phyloP scores from a whole-genome alignment of 2,113 vertebrate species.

The Pavo muticus region DNA sequence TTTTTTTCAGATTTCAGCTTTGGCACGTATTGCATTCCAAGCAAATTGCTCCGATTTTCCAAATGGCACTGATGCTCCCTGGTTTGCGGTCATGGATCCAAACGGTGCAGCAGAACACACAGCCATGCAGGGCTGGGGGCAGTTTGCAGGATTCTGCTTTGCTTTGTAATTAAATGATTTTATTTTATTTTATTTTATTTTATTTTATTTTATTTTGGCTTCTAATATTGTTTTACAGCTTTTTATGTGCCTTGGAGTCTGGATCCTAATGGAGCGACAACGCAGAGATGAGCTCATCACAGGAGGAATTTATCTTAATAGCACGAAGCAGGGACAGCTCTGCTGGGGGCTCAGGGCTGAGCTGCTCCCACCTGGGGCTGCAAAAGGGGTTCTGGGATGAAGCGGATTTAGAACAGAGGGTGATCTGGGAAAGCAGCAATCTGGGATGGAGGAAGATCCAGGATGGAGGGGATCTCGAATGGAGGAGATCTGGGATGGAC shows the following conservation, averaged over 20 bases:
- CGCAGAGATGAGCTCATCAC: not conserved
- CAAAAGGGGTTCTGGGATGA: not conserved
- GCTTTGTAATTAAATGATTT: not conserved
- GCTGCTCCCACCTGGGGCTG: no score
- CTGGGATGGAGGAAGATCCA: no score
- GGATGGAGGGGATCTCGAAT: no score
- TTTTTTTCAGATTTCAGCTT: not conserved
- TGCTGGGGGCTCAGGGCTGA: not conserved
- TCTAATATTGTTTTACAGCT: not conserved
- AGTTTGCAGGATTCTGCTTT: not conserved
- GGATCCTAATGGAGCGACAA: not conserved
- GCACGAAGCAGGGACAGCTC: not conserved
- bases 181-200: no score
- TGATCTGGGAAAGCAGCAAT: not conserved
- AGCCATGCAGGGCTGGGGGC: no score
- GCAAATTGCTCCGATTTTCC: not conserved
- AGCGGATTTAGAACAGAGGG: not conserved
- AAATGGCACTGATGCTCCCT: not conserved
- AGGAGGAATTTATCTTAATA: not conserved
- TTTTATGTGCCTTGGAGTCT: not conserved
- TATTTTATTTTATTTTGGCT: not conserved
- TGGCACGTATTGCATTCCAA: not conserved
- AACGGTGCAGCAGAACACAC: no score
- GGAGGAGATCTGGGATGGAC: no score
- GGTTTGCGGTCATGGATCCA: not conserved